Conservation (phyloP, 1,140 invertebrate species). For the Stenopsyche tienmushanensis region DNA sequence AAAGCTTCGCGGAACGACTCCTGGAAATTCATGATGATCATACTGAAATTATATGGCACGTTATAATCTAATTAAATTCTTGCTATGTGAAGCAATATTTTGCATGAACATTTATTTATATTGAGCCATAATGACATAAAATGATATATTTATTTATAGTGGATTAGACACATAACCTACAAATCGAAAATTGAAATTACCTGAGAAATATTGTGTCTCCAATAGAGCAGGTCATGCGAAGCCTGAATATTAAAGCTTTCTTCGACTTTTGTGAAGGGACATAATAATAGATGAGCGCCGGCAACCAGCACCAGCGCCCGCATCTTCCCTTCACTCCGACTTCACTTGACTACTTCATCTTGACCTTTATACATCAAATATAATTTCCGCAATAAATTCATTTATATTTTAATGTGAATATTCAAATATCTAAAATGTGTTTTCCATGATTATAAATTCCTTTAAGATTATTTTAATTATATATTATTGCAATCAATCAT, state of each 20-base stretch:
- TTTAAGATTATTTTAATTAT: too few species aligned
- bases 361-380: too few species aligned
- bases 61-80: not conserved
- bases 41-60: conserved; percentile 70
- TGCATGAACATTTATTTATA: not conserved
- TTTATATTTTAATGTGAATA: too few species aligned
- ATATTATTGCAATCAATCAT: too few species aligned
- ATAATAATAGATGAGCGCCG: conserved; percentile 77
- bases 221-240: conserved; percentile 94
- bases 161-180: too few species aligned
- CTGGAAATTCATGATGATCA: conserved; percentile 97
- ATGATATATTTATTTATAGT: too few species aligned
- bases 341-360: too few species aligned
- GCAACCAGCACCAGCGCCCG: conserved; percentile 58
- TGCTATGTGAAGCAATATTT: not conserved
- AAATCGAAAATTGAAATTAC: conserved; percentile 54
- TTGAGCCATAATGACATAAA: too few species aligned
- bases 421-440: too few species aligned
- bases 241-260: conserved; percentile 99
- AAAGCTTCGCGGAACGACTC: conserved; percentile 96
- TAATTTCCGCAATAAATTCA: too few species aligned
- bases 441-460: too few species aligned
- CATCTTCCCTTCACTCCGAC: too few species aligned
- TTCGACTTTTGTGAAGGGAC: conserved; percentile 98
- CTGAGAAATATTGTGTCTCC: conserved; percentile 78